Percentiles rank a stretch among this genome's conserved stretches.
Evolutionary conservation across 2,888 invertebrate species (phyloP).

Genomic region (Notodonta dromedarius): DNA sequence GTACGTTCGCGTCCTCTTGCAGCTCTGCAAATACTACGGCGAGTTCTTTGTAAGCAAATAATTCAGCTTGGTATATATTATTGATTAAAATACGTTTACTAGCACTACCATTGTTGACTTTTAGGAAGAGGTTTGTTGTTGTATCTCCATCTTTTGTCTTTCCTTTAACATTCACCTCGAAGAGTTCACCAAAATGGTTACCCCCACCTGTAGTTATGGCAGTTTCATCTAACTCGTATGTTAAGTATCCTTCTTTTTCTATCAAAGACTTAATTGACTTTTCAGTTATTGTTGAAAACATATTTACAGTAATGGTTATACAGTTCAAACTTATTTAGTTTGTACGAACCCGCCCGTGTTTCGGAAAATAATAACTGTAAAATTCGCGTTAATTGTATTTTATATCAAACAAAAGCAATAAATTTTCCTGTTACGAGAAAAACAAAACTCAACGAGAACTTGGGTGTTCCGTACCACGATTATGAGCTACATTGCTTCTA

Average conservation of each 20-base stretch:
- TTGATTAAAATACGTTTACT: conserved; percentile 27
- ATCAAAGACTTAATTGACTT: background rate
- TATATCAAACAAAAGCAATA: too few species aligned
- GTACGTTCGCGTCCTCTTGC: conserved; percentile 47
- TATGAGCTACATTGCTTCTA: too few species aligned
- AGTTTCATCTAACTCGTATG: background rate
- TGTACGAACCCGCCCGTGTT: too few species aligned
- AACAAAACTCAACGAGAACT: too few species aligned
- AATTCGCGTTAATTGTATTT: too few species aligned
- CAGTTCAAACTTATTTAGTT: too few species aligned
- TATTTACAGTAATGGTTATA: too few species aligned
- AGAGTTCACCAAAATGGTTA: conserved; percentile 46
- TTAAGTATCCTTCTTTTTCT: background rate
- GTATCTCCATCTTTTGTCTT: conserved; percentile 41
- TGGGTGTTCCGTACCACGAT: too few species aligned
- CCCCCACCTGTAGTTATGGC: conserved; percentile 43
- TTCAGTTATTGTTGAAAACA: too few species aligned
- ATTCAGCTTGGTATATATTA: conserved; percentile 42
- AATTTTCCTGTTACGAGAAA: too few species aligned
- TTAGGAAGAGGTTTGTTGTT: conserved; percentile 50
- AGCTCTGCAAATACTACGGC: conserved; percentile 41
- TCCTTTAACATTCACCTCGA: conserved; percentile 48
- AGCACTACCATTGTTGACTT: conserved; percentile 34
- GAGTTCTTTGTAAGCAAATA: conserved; percentile 50
- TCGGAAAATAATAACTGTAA: too few species aligned